Base-by-base conservation (phyloP, 35 echinoderm and acorn worm genomes). In the Hemicentrotus pulcherrimus region DNA sequence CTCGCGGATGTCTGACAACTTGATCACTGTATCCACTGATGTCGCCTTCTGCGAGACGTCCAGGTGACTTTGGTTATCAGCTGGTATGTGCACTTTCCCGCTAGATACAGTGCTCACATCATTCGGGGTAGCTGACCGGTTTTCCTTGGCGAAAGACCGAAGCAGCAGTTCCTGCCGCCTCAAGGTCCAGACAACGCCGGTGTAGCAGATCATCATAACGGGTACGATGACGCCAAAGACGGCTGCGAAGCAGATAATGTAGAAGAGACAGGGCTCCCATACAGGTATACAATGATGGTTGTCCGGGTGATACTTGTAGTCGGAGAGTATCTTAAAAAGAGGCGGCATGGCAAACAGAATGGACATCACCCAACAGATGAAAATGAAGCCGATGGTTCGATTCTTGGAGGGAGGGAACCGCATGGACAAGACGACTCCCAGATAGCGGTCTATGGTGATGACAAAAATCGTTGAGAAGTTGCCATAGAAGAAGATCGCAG, bases 211-310 rank as follows among this genome's bases (percentile, higher is more conserved):
- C 32, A 47, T 33, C 90, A 91, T 91, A 35, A 91, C 46, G 2
- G 90, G 90, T 31, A 91, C 32, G 32, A 24, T 47, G 90, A 91
- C 33, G 90, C 90, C 90, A 35, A 46, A 91, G 90, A 91, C 12
- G 46, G 15, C 9, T 13, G 46, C 24, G 0, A 91, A 91, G 4
- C 32, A 46, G 90, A 91, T 32, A 35, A 47, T 47, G 35, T 45
- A 91, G 46, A 41, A 91, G 46, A 47, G 90, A 47, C 90, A 91
- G 50, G 50, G 8, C 28, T 91, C 90, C 90, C 90, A 91, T 12
- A 22, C 33, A 10, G 90, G 90, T 28, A 35, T 41, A 47, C 90
- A 91, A 32, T 91, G 90, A 24, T 91, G 33, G 7, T 31, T 91
- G 90, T 91, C 90, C 5, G 90, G 46, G 90, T 46, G 90, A 47